Evolutionary conservation across 2,113 vertebrate species (phyloP).

Genomic region (Gymnobelideus leadbeateri): DNA sequence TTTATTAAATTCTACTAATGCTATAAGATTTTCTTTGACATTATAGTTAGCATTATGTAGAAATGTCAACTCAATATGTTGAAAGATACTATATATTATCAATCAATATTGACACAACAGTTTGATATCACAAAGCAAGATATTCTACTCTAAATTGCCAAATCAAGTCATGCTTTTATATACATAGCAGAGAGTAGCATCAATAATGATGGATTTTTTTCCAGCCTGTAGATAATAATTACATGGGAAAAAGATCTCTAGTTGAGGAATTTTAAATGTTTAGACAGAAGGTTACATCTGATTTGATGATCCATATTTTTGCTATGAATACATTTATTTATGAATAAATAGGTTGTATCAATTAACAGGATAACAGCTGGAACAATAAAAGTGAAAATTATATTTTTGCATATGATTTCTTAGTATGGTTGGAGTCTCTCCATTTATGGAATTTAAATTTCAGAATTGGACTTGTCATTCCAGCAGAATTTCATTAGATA

Average conservation of each 20-base stretch:
- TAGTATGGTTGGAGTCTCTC: conserved; percentile 50
- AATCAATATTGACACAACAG: conserved; percentile 32
- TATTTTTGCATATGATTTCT: conserved; percentile 67
- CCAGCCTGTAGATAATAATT: conserved; percentile 66
- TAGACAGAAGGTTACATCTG: conserved; percentile 66
- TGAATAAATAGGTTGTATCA: conserved; percentile 81
- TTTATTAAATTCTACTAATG: conserved; percentile 18
- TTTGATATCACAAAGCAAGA: conserved; percentile 20
- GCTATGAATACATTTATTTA: conserved; percentile 84
- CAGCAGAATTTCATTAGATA: background rate
- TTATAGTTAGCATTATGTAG: background rate
- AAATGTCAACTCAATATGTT: background rate
- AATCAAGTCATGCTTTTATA: conserved; percentile 53
- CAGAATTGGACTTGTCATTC: conserved; percentile 24
- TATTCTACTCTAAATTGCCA: conserved; percentile 42
- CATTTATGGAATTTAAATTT: conserved; percentile 61
- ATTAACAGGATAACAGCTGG: conserved; percentile 82
- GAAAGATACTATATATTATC: background rate
- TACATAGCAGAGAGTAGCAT: conserved; percentile 35
- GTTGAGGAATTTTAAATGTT: conserved; percentile 75
- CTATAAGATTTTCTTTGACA: background rate
- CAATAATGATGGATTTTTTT: conserved; percentile 61
- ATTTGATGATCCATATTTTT: conserved; percentile 83
- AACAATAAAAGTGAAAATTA: conserved; percentile 82
- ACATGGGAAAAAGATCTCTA: conserved; percentile 57